These are phyloP conservation scores for Bryconaethiops microstoma DNA, from an alignment of 2,797 vertebrate species.

Conservation along the genomic window DNA sequence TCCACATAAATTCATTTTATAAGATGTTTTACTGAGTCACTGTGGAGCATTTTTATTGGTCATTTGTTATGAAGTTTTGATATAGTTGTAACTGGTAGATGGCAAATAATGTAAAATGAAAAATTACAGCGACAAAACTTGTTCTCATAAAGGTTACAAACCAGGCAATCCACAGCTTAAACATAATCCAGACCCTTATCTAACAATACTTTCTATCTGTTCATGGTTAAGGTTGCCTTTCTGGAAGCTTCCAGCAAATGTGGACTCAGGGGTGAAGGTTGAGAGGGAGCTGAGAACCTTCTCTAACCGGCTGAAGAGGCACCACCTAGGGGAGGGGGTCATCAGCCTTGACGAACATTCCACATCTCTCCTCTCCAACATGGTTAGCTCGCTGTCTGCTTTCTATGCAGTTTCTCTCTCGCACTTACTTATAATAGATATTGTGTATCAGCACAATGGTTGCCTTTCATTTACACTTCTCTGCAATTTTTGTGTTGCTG, in stretches of 20 bases:
- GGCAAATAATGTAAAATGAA: no score
- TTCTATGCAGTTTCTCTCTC: neutral
- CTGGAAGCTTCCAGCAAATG: conserved; percentile 79
- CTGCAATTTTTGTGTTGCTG: no score
- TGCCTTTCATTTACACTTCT: no score
- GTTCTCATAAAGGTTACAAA: no score
- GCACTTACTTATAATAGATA: neutral
- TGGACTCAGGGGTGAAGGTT: conserved; percentile 80
- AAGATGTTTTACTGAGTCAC: no score
- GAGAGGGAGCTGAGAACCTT: conserved; percentile 85
- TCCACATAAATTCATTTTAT: no score
- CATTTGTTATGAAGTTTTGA: no score
- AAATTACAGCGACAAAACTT: no score
- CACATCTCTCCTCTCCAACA: conserved; percentile 82
- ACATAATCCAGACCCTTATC: neutral
- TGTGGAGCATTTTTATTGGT: no score
- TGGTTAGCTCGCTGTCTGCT: conserved; percentile 66
- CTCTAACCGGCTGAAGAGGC: conserved; percentile 81
- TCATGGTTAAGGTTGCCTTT: conserved; percentile 76
- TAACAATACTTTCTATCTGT: neutral
- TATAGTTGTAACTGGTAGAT: no score
- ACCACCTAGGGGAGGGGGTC: conserved; percentile 82
- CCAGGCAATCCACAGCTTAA: neutral
- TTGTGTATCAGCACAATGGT: no score
- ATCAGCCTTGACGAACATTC: conserved; percentile 86